Base-by-base conservation (phyloP, 2,113 vertebrate genomes). In the Ptilonorhynchus violaceus region DNA sequence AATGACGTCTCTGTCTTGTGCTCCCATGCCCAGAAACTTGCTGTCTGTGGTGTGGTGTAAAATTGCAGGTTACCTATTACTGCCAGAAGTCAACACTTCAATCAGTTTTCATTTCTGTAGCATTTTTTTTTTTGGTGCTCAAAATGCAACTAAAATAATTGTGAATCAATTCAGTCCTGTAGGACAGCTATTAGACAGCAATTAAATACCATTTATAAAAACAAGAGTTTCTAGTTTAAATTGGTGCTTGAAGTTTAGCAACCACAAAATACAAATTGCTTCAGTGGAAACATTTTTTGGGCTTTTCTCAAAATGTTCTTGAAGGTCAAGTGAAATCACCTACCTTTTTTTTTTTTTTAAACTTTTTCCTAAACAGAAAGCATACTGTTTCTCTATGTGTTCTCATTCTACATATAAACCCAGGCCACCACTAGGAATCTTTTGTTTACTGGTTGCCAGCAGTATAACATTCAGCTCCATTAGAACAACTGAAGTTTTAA, bases 1-100 rank as follows among this genome's bases (percentile, higher is more conserved):
- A 96, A 97, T 98, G 97, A 98, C 96, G 78, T 97, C 96, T 96
- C 94, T 98, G 95, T 96, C 95, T 95, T 88, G 80, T 59, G 82
- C 92, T 96, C 96, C 86, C 94, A 85, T 82, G 39, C 86, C 93
- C 92, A 96, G 93, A 94, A 96, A 95, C 89, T 89, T 88, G 64
- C 91, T 94, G 70, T 83, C 84, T 95, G 73, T 70, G 87, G 67
- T 63, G 60, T 3, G 15, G 89, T 94, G 52, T 89, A 92, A 84
- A 96, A 95, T 78, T 87, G 85, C 95, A 96, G 68, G 42, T 56
- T 77, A 70, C 77, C 66, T 59, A 88, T 86, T 83, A 89, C 75
- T 89, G 96, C 84, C 97, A 97, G 77, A 90, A 96, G 42, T 88
- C 91, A 91, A 96, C 16, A 73, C 42, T 94, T 59, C 30, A 75